phyloP scores from a whole-genome alignment of 2,113 vertebrate genomes.

The Passer domesticus region DNA sequence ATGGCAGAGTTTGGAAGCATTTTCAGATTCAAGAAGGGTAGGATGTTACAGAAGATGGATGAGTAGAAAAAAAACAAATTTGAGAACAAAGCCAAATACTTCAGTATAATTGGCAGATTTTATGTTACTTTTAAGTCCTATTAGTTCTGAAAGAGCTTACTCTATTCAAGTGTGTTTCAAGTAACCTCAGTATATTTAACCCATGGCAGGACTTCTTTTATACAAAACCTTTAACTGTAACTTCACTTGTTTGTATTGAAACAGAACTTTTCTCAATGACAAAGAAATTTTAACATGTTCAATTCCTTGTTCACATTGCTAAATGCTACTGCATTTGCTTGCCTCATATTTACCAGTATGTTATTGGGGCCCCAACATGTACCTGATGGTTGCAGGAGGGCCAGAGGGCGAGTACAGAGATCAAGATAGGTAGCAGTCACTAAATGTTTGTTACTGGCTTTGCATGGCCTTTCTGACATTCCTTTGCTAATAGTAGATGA shows the following conservation, averaged over 20 bases:
- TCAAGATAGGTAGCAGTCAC: rapidly evolving
- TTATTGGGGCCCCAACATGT: rapidly evolving
- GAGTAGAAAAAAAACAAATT: not conserved
- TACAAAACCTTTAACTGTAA: not conserved
- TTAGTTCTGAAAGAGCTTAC: not conserved
- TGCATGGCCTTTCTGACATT: not conserved
- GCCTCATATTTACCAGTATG: not conserved
- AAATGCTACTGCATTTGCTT: not conserved
- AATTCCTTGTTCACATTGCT: not conserved
- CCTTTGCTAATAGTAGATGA: not conserved
- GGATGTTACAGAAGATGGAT: not conserved
- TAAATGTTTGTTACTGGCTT: not conserved
- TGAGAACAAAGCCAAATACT: not conserved
- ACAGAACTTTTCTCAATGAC: not conserved
- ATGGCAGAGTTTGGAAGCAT: not conserved
- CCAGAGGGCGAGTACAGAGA: rapidly evolving
- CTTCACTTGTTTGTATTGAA: not conserved
- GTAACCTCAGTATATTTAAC: not conserved
- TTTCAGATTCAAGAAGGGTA: not conserved
- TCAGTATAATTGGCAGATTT: not conserved
- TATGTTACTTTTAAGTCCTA: not conserved
- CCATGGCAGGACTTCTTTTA: not conserved
- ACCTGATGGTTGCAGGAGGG: rapidly evolving
- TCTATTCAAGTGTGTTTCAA: not conserved
- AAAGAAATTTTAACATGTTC: not conserved